phyloP scores from a whole-genome alignment of 1,140 invertebrate genomes.

The Sarcophaga peregrina region DNA sequence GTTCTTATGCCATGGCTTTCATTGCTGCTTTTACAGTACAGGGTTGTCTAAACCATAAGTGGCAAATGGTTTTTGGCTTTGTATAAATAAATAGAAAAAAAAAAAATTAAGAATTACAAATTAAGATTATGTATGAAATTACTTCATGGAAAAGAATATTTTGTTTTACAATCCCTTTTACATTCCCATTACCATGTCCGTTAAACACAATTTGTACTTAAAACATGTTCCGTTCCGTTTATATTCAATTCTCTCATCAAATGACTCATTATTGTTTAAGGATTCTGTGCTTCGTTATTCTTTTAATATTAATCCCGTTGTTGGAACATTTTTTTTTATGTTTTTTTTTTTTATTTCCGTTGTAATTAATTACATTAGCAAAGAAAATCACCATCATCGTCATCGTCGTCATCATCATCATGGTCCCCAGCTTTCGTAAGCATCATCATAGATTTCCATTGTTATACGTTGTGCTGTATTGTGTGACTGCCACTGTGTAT shows the following conservation, averaged over 20 bases:
- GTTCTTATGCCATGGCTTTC: not conserved
- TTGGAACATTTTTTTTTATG: too few relatives aligned
- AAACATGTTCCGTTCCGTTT: not conserved
- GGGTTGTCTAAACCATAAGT: conserved; percentile 8
- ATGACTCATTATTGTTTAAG: conserved; percentile 15
- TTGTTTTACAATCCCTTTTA: conserved; percentile 1
- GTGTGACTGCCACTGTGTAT: not conserved
- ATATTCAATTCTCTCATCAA: not conserved
- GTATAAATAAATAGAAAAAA: not conserved
- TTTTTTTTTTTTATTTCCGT: not conserved
- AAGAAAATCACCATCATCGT: conserved; percentile 33
- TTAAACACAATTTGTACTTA: too few relatives aligned
- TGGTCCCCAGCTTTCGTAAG: not conserved
- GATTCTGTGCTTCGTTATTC: not conserved
- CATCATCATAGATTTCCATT: not conserved
- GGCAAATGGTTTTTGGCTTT: not conserved
- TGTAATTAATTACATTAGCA: conserved; percentile 39
- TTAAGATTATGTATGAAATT: conserved; percentile 11
- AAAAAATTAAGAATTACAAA: not conserved
- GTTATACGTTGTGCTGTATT: not conserved
- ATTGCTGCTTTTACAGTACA: not conserved
- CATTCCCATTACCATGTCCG: not conserved
- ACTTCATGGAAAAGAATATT: not conserved
- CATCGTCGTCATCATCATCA: not conserved
- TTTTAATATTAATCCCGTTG: not conserved